phyloP scores from a whole-genome alignment of 2,113 vertebrate genomes.

The Corythoichthys intestinalis region DNA sequence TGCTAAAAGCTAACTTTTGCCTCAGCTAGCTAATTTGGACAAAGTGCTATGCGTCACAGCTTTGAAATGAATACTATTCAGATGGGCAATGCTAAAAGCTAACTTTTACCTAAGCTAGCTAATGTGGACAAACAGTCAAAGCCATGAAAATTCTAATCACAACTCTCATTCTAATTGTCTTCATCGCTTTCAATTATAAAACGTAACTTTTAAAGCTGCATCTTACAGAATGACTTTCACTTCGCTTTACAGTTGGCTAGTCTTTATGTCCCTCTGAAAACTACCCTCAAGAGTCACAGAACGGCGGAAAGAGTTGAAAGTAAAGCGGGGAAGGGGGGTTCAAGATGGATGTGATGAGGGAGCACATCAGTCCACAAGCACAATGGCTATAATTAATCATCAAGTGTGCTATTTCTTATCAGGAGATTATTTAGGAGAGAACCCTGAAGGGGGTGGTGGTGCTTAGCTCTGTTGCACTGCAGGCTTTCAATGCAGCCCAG shows the following conservation, averaged over 20 bases:
- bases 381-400: constrained; percentile 74
- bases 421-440: constrained; percentile 64
- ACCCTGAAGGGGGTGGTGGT: background rate
- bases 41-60: too few species aligned
- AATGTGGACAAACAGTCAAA: background rate
- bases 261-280: constrained; percentile 75
- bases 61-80: background rate
- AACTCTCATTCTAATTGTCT: constrained; percentile 75
- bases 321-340: constrained; percentile 22
- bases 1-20: too few species aligned
- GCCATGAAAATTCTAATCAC: constrained; percentile 76
- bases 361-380: constrained; percentile 69
- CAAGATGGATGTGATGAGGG: constrained; percentile 67
- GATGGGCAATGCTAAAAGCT: background rate
- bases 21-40: background rate
- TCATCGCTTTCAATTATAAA: constrained; percentile 84
- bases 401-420: constrained; percentile 68
- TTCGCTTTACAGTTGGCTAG: constrained; percentile 81
- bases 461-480: background rate
- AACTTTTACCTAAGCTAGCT: background rate
- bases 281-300: constrained; percentile 55
- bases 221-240: constrained; percentile 84
- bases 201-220: constrained; percentile 79
- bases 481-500: background rate
- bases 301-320: constrained; percentile 43